Evolutionary conservation across 2,113 vertebrate genomes (phyloP).

Genomic region (Anhinga anhinga): DNA sequence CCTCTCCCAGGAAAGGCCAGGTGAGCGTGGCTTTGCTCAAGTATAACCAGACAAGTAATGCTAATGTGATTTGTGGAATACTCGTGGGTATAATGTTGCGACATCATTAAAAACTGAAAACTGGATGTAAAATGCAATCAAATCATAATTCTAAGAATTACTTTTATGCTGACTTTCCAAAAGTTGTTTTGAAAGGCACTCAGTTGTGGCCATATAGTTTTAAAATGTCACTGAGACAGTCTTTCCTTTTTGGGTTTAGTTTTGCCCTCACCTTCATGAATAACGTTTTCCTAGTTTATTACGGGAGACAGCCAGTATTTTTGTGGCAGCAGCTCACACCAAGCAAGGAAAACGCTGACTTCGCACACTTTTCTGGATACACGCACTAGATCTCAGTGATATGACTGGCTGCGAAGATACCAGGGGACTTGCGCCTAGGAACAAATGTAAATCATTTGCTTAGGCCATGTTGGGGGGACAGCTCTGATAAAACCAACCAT

Average conservation of each 20-base stretch:
- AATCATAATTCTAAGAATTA: neutral
- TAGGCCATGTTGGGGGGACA: neutral
- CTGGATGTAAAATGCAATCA: neutral
- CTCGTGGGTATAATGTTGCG: neutral
- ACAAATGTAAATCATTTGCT: neutral
- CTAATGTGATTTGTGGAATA: neutral
- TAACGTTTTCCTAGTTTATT: neutral
- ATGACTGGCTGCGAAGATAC: neutral
- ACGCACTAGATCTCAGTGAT: neutral
- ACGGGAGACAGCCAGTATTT: neutral
- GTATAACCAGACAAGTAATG: neutral
- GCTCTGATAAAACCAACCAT: neutral
- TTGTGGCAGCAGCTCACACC: neutral
- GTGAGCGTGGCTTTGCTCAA: rapidly evolving
- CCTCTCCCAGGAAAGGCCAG: neutral
- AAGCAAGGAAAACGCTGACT: neutral
- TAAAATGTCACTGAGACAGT: neutral
- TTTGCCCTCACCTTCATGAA: neutral
- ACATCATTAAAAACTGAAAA: neutral
- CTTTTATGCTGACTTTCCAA: neutral
- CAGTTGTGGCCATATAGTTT: rapidly evolving
- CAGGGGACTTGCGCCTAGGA: neutral
- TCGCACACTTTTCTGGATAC: neutral
- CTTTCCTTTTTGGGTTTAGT: neutral
- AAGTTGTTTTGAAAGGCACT: neutral